These are phyloP conservation scores for Pimephales promelas DNA, from an alignment of 2,113 vertebrate species.

Conservation along the genomic window DNA sequence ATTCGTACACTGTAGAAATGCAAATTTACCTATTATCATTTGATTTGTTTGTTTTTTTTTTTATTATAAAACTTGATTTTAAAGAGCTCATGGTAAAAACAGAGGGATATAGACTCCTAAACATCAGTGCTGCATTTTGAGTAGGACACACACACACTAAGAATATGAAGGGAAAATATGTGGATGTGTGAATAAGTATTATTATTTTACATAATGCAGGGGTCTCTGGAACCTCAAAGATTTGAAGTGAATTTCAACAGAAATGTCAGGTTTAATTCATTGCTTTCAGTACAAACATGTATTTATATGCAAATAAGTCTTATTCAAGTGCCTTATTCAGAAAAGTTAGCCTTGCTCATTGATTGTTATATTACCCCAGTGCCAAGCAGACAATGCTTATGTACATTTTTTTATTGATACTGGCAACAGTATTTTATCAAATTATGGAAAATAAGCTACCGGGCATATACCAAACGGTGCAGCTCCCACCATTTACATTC, in stretches of 20 bases:
- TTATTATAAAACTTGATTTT: not conserved
- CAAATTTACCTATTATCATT: not conserved
- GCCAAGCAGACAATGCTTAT: not conserved
- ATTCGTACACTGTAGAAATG: not conserved
- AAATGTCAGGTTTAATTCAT: not conserved
- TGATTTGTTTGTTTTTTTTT: no score
- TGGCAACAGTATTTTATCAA: not conserved
- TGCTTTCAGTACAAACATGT: not conserved
- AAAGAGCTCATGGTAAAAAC: not conserved
- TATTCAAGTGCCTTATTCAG: not conserved
- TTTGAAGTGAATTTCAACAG: not conserved
- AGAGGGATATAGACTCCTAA: not conserved
- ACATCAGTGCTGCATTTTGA: not conserved
- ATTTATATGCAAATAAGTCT: not conserved
- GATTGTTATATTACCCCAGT: not conserved
- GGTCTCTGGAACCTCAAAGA: not conserved
- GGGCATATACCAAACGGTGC: not conserved
- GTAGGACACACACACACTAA: not conserved
- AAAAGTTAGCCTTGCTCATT: not conserved
- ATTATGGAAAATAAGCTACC: not conserved
- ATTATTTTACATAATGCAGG: not conserved
- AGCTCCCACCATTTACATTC: not conserved
- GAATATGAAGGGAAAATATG: not conserved
- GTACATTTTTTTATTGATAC: not conserved
- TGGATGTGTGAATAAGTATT: not conserved